Conservation (phyloP, 2,797 vertebrate genomes). For the Morus bassanus region DNA sequence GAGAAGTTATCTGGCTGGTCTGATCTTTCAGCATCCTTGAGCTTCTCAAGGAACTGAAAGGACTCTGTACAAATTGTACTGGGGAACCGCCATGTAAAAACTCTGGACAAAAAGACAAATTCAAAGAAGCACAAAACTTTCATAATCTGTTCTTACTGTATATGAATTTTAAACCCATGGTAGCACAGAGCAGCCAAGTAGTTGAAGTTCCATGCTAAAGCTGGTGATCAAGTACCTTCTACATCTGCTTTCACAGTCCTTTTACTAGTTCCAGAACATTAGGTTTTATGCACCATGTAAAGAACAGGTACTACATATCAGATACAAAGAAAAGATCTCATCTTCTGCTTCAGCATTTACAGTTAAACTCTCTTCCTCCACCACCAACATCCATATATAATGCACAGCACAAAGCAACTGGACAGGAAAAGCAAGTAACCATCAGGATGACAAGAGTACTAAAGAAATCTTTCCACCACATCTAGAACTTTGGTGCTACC, state of each 20-base stretch:
- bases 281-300: not conserved
- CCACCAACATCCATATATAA: not conserved
- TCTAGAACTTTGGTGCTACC: not conserved
- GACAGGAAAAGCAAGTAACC: not conserved
- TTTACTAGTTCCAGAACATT: not conserved
- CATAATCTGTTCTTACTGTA: not conserved
- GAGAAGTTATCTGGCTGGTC: conserved; percentile 70
- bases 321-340: not conserved
- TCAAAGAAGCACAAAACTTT: not conserved
- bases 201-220: not conserved
- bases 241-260: not conserved
- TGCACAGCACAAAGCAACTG: not conserved
- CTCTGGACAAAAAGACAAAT: conserved; percentile 68
- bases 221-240: not conserved
- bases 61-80: conserved; percentile 83
- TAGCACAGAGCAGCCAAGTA: not conserved
- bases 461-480: not conserved
- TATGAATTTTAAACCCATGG: not conserved
- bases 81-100: conserved; percentile 92
- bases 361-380: not conserved
- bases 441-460: not conserved
- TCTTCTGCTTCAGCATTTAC: not conserved
- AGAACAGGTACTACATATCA: not conserved
- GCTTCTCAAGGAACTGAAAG: conserved; percentile 80
- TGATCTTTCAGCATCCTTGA: conserved; percentile 69